Evolutionary conservation across 1,140 invertebrate genomes (phyloP).

Genomic region (Parasteatoda tepidariorum): DNA sequence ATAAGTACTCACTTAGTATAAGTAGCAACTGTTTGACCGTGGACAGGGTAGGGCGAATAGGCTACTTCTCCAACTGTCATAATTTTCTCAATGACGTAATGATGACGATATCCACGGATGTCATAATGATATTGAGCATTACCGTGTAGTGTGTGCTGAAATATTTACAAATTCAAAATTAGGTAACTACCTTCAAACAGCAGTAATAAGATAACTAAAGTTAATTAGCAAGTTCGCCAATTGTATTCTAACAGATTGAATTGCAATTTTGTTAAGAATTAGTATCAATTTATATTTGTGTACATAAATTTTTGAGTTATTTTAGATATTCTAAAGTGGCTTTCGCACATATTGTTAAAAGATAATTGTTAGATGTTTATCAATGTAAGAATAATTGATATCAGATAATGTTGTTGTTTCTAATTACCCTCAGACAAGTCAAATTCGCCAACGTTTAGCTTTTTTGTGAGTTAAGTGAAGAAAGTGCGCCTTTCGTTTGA

Average conservation of each 20-base stretch:
- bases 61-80: slow-evolving; percentile 20
- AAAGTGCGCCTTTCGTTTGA: too few relatives aligned
- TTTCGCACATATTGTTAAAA: too few relatives aligned
- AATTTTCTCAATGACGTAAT: slow-evolving; percentile 62
- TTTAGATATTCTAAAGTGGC: too few relatives aligned
- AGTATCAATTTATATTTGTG: too few relatives aligned
- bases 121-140: slow-evolving; percentile 51
- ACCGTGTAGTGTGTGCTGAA: slow-evolving; percentile 55
- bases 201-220: background rate
- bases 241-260: background rate
- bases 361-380: too few relatives aligned
- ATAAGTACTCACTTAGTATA: slow-evolving; percentile 60
- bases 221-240: background rate
- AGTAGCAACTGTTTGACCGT: slow-evolving; percentile 58
- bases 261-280: too few relatives aligned
- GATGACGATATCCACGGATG: slow-evolving; percentile 60
- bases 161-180: background rate
- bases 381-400: too few relatives aligned
- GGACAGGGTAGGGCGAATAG: slow-evolving; percentile 57
- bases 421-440: too few relatives aligned
- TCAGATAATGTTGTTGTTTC: too few relatives aligned
- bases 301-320: too few relatives aligned
- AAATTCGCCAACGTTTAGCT: too few relatives aligned
- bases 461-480: too few relatives aligned
- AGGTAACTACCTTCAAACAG: background rate